Percentiles rank a stretch among this genome's conserved stretches.
These are phyloP conservation scores for Isichthys henryi DNA, from an alignment of 2,113 vertebrate species.

Conservation along the genomic window DNA sequence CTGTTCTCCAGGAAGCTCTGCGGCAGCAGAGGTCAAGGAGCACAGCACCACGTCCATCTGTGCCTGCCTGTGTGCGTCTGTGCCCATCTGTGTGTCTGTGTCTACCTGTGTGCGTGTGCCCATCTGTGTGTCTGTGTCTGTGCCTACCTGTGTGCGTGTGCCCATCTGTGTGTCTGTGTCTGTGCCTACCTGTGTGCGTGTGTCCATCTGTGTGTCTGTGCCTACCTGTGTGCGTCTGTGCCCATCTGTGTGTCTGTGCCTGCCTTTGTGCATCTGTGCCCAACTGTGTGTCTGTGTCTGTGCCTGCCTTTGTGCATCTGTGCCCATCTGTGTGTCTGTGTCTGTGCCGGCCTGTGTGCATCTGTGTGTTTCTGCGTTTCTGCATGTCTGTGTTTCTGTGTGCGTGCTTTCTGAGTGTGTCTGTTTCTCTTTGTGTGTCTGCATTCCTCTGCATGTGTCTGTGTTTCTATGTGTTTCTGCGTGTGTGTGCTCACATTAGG, in stretches of 20 bases:
- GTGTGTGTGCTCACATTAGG: not conserved
- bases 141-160: not conserved
- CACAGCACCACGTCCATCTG: not conserved
- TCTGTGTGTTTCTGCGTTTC: not conserved
- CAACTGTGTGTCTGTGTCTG: too few species aligned
- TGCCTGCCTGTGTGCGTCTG: not conserved
- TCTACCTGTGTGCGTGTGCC: too few species aligned
- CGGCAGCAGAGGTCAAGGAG: constrained; percentile 56
- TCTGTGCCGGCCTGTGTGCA: too few species aligned
- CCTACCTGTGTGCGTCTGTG: not conserved
- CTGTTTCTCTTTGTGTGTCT: not conserved
- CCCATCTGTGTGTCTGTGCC: not conserved
- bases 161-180: not conserved
- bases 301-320: not conserved
- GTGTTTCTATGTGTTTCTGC: not conserved
- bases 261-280: too few species aligned
- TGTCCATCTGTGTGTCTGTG: not conserved
- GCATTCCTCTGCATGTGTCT: too few species aligned
- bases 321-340: not conserved
- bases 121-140: not conserved
- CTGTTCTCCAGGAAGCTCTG: constrained; percentile 90
- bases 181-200: not conserved
- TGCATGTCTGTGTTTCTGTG: not conserved
- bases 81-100: not conserved
- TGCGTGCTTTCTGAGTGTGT: not conserved